Evolutionary conservation across 2,888 invertebrate species (phyloP).

Genomic region (Acleris literana): DNA sequence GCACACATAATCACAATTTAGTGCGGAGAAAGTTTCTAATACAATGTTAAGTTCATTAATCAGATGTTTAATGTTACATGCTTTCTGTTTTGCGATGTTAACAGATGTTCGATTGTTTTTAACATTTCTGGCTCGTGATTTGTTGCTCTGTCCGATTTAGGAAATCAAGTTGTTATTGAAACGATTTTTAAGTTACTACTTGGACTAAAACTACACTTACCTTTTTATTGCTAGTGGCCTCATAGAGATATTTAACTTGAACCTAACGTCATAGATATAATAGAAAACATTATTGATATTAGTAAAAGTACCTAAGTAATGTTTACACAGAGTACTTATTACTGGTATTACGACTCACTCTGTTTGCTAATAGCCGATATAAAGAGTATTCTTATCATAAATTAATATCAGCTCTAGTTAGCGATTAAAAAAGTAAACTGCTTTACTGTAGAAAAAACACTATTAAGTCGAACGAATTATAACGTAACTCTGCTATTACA

Average conservation of each 20-base stretch:
- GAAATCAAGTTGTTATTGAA: neutral
- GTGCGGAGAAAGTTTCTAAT: slow-evolving; percentile 69
- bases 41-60: slow-evolving; percentile 52
- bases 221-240: too few species aligned
- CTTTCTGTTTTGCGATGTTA: slow-evolving; percentile 32
- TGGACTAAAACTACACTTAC: too few species aligned
- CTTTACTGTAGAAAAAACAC: too few species aligned
- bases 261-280: too few species aligned
- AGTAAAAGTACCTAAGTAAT: too few species aligned
- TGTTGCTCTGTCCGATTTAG: slow-evolving; percentile 4
- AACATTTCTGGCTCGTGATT: slow-evolving; percentile 12
- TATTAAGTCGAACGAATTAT: too few species aligned
- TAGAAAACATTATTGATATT: too few species aligned
- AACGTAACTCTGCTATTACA: neutral
- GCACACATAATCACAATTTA: slow-evolving; percentile 71
- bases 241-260: too few species aligned
- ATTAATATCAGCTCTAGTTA: neutral
- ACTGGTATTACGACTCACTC: too few species aligned
- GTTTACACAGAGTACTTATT: too few species aligned
- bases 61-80: slow-evolving; percentile 38
- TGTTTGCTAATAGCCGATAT: too few species aligned
- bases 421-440: neutral
- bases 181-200: neutral
- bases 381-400: slow-evolving; percentile 4
- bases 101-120: slow-evolving; percentile 32